phyloP scores from a whole-genome alignment of 2,113 vertebrate species.

The Semnornis frantzii region DNA sequence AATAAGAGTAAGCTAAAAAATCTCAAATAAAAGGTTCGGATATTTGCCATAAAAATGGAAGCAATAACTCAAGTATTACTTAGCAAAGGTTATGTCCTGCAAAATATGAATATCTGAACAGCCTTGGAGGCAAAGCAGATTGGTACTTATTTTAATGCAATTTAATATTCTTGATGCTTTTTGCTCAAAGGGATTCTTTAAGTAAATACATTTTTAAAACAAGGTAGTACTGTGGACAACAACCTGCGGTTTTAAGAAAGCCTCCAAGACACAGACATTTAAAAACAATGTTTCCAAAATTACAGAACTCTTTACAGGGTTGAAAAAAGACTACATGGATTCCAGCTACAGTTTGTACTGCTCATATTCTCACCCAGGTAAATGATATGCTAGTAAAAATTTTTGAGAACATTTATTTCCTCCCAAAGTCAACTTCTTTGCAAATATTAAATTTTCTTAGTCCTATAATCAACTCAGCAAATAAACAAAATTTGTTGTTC shows the following conservation, averaged over 20 bases:
- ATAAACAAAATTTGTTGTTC: not conserved
- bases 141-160: conserved; percentile 19
- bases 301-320: not conserved
- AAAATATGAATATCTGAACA: conserved; percentile 15
- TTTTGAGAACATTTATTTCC: not conserved
- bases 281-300: not conserved
- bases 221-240: not conserved
- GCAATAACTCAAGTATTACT: conserved; percentile 18
- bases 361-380: not conserved
- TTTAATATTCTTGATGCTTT: conserved; percentile 3
- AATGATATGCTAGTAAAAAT: not conserved
- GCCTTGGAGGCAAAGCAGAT: not conserved
- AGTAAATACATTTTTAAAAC: not conserved
- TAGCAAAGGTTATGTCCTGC: conserved; percentile 21
- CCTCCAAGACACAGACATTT: not conserved
- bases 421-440: not conserved
- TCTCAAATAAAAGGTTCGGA: not conserved
- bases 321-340: not conserved
- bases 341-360: not conserved
- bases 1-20: not conserved
- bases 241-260: not conserved
- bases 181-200: not conserved
- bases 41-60: conserved; percentile 20
- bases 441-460: not conserved
- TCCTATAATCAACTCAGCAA: not conserved